A percentile compares a stretch with the other conserved stretches of the same genome.
These are phyloP conservation scores for Pangasianodon hypophthalmus DNA, from an alignment of 2,113 vertebrate species.

Conservation along the genomic window DNA sequence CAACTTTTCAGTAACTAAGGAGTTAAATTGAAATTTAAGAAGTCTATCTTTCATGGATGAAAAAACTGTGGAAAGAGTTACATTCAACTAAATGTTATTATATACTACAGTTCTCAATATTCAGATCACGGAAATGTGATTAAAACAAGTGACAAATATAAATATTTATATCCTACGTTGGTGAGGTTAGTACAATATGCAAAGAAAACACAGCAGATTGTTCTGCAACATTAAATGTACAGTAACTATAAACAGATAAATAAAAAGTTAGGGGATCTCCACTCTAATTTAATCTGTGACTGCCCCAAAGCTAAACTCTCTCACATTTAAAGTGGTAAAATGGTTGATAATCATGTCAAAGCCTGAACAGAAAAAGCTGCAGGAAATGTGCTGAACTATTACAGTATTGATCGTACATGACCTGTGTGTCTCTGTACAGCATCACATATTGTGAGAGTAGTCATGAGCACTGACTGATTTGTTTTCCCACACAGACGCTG, in stretches of 20 bases:
- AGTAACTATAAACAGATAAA: background rate
- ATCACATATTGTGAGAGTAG: background rate
- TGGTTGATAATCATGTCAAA: background rate
- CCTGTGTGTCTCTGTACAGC: background rate
- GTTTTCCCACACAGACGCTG: background rate
- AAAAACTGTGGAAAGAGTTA: background rate
- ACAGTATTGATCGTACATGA: background rate
- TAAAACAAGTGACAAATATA: no score
- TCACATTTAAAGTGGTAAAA: background rate
- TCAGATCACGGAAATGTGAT: no score
- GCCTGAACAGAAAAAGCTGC: background rate
- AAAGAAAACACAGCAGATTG: background rate
- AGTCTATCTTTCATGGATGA: no score
- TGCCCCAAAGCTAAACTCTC: background rate
- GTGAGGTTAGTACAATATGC: no score
- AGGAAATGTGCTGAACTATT: background rate
- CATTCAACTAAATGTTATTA: background rate
- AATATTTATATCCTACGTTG: no score
- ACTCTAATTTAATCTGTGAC: background rate
- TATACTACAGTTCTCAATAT: no score
- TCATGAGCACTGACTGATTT: background rate
- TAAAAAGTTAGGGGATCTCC: background rate
- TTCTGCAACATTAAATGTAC: background rate
- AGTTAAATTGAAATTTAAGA: background rate
- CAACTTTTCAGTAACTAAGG: background rate